phyloP scores from a whole-genome alignment of 2,113 vertebrate species.

The Euleptes europaea region DNA sequence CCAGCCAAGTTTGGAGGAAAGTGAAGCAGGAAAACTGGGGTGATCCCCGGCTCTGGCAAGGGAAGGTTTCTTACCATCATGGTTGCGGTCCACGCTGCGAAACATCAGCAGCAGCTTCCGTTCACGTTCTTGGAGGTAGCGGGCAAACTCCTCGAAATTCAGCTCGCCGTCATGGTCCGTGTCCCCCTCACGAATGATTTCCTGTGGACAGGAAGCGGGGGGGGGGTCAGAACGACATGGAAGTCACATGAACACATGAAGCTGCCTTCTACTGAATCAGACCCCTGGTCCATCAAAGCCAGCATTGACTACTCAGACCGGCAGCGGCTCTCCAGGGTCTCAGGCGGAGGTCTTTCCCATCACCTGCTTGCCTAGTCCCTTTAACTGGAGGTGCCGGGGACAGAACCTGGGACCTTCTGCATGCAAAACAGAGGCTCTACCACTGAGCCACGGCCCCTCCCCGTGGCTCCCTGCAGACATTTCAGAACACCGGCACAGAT shows the following conservation, averaged over 20 bases:
- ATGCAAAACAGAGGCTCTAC: too few relatives aligned
- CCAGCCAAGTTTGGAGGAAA: constrained; percentile 1
- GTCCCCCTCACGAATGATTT: constrained; percentile 76
- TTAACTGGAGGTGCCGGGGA: too few relatives aligned
- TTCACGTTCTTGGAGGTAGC: constrained; percentile 82
- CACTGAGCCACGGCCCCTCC: too few relatives aligned
- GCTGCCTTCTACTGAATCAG: too few relatives aligned
- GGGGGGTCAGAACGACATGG: not conserved
- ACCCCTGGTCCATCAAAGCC: too few relatives aligned
- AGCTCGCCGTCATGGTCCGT: constrained; percentile 79
- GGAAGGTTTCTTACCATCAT: constrained; percentile 76
- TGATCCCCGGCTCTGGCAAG: not conserved
- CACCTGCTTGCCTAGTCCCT: too few relatives aligned
- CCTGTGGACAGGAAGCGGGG: constrained; percentile 51
- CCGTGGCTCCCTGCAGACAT: not conserved
- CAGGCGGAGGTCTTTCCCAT: too few relatives aligned
- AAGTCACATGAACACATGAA: too few relatives aligned
- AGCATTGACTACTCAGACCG: too few relatives aligned
- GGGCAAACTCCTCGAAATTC: constrained; percentile 85
- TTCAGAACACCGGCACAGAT: not conserved
- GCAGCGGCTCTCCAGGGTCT: too few relatives aligned
- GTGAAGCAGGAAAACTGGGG: constrained; percentile 47
- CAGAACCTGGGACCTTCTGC: too few relatives aligned
- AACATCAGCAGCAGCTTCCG: constrained; percentile 86
- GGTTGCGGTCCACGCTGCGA: constrained; percentile 84